Conservation (phyloP, 2,888 invertebrate genomes). For the Magallana nippona region DNA sequence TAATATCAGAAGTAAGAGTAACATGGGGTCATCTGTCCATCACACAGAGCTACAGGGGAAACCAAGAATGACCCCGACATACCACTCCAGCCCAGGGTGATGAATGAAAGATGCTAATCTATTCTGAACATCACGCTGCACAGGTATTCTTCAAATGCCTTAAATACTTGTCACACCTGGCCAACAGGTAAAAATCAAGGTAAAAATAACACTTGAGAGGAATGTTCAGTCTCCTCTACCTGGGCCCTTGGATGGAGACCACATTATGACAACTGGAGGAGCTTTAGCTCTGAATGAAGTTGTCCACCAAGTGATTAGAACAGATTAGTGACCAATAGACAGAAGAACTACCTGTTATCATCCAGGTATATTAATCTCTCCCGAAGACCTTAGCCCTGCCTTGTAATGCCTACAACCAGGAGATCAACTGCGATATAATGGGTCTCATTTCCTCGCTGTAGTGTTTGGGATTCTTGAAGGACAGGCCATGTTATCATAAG, state of each 20-base stretch:
- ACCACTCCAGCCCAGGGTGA: not conserved
- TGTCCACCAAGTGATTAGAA: not conserved
- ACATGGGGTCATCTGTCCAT: not conserved
- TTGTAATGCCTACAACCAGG: not conserved
- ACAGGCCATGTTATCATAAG: not conserved
- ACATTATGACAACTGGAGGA: not conserved
- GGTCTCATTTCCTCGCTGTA: not conserved
- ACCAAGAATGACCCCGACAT: not conserved
- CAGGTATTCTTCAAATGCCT: slow-evolving; percentile 24
- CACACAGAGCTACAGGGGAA: not conserved
- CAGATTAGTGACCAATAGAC: not conserved
- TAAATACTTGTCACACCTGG: slow-evolving; percentile 28
- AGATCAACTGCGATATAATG: slow-evolving; percentile 8
- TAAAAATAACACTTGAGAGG: not conserved
- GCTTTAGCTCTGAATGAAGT: not conserved
- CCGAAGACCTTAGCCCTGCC: not conserved
- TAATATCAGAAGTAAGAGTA: not conserved
- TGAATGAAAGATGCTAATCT: slow-evolving; percentile 31
- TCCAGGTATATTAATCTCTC: slow-evolving; percentile 8
- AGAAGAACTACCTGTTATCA: not conserved
- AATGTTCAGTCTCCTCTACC: not conserved
- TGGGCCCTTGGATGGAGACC: not conserved
- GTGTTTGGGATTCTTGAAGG: not conserved
- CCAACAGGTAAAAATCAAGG: slow-evolving; percentile 16
- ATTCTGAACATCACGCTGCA: slow-evolving; percentile 25